These are phyloP conservation scores for Belgica antarctica DNA, from an alignment of 2,888 invertebrate species.

Conservation along the genomic window DNA sequence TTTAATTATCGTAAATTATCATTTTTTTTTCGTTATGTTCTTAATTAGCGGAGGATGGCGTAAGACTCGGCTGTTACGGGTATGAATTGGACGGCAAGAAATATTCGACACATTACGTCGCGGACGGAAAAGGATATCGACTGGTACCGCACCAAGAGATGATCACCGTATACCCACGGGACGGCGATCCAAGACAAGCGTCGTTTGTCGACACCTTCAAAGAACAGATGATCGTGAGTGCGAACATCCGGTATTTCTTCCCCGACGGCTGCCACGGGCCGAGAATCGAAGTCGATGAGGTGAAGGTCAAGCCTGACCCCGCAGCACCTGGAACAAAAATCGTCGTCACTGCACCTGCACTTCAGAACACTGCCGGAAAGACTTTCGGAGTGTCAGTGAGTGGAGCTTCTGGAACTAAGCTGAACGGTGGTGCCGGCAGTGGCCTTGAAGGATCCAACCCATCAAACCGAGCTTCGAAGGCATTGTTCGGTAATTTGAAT, in stretches of 20 bases:
- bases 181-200: constrained; percentile 15
- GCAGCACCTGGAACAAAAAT: no score
- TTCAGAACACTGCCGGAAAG: no score
- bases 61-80: constrained; percentile 35
- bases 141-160: constrained; percentile 12
- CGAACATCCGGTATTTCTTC: constrained; percentile 30
- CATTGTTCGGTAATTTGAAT: background rate
- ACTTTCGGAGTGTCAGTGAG: no score
- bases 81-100: constrained; percentile 18
- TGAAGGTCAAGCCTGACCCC: no score
- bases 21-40: background rate
- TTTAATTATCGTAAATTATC: no score
- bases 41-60: constrained; percentile 31
- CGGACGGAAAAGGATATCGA: constrained; percentile 35
- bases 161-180: constrained; percentile 32
- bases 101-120: constrained; percentile 28
- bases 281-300: no score
- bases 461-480: background rate
- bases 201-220: constrained; percentile 24
- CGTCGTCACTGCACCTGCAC: no score
- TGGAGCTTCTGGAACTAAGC: no score
- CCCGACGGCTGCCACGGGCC: constrained; percentile 28
- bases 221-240: constrained; percentile 3
- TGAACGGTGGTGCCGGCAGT: no score
- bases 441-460: no score